Evolutionary conservation across 2,113 vertebrate genomes (phyloP).

Genomic region (Sula dactylatra): DNA sequence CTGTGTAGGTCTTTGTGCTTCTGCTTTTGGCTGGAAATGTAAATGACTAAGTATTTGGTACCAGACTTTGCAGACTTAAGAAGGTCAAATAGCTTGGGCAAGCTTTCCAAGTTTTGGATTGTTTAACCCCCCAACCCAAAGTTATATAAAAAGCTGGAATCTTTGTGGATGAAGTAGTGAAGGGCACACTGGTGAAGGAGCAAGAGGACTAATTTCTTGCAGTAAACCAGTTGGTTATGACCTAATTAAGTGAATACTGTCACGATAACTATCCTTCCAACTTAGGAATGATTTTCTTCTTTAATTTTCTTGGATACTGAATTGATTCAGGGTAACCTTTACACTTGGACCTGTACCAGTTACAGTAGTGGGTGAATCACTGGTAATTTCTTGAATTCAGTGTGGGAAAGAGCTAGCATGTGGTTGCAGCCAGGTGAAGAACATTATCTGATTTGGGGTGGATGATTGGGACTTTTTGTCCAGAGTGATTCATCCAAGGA

Average conservation of each 20-base stretch:
- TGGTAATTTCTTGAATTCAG: not conserved
- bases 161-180: not conserved
- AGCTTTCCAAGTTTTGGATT: not conserved
- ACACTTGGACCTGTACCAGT: not conserved
- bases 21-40: constrained; percentile 22
- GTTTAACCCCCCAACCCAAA: not conserved
- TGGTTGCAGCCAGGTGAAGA: not conserved
- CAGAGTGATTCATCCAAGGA: not conserved
- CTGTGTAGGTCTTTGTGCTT: not conserved
- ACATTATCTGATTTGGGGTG: not conserved
- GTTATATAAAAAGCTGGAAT: not conserved
- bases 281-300: not conserved
- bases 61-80: not conserved
- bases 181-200: not conserved
- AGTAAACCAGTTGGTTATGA: not conserved
- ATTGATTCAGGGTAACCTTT: not conserved
- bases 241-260: not conserved
- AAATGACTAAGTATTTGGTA: constrained; percentile 37
- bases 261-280: not conserved
- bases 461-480: not conserved
- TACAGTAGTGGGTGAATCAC: not conserved
- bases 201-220: not conserved
- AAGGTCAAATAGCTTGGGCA: constrained; percentile 8
- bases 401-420: not conserved
- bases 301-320: not conserved